Conservation (phyloP, 1,140 invertebrate genomes). For the Sinonovacula constricta region DNA sequence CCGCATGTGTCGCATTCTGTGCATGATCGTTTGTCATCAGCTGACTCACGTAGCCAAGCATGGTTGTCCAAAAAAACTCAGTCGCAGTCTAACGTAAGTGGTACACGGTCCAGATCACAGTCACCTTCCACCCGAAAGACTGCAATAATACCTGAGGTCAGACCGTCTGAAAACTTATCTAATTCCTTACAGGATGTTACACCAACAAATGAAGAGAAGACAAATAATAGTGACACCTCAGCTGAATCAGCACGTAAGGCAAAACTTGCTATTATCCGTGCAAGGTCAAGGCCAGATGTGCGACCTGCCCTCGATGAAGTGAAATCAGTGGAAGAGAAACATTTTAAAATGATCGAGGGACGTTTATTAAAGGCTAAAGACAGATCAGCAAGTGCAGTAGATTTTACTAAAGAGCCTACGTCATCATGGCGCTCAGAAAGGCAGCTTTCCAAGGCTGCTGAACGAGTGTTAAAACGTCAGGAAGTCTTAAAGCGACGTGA, state of each 20-base stretch:
- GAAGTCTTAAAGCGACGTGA: too few species aligned
- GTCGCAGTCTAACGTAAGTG: too few species aligned
- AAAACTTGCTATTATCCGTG: conserved; percentile 29
- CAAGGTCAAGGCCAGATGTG: conserved; percentile 30
- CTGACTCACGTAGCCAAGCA: too few species aligned
- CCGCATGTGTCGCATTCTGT: neutral
- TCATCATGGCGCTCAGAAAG: too few species aligned
- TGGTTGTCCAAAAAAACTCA: too few species aligned
- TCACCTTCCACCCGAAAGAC: too few species aligned
- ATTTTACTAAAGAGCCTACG: too few species aligned
- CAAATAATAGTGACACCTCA: neutral
- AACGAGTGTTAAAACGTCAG: too few species aligned
- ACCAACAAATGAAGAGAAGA: neutral
- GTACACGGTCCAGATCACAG: conserved; percentile 6
- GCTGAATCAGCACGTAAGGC: conserved; percentile 4
- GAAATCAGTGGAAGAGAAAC: conserved; percentile 37
- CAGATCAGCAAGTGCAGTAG: conserved; percentile 35
- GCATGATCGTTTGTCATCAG: too few species aligned
- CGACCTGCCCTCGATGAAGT: neutral
- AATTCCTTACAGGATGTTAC: conserved; percentile 15
- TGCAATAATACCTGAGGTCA: too few species aligned
- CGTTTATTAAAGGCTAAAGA: neutral
- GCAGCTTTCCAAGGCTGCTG: too few species aligned
- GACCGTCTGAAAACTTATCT: too few species aligned
- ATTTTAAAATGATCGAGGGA: conserved; percentile 32